Conservation (phyloP, 35 echinoderm and acorn worm genomes). For the Eucidaris tribuloides region DNA sequence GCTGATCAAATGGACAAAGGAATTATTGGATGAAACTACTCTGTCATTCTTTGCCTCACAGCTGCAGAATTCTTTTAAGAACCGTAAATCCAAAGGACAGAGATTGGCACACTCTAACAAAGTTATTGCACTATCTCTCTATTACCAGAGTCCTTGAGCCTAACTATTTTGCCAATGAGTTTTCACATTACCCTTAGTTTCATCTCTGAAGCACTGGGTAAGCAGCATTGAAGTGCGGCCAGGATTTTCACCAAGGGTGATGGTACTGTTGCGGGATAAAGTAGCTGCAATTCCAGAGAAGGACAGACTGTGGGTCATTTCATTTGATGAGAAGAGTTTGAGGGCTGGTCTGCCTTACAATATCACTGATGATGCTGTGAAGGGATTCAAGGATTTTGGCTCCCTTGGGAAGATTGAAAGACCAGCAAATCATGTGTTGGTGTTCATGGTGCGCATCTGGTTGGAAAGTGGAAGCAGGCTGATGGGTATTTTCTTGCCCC, state of each 20-base stretch:
- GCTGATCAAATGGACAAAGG: not conserved
- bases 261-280: not conserved
- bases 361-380: not conserved
- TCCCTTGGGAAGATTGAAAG: not conserved
- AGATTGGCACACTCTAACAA: not conserved
- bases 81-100: not conserved
- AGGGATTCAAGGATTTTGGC: constrained; percentile 19
- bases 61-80: not conserved
- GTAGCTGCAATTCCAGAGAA: not conserved
- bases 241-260: not conserved
- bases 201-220: constrained; percentile 8
- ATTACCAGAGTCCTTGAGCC: not conserved
- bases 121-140: constrained; percentile 9
- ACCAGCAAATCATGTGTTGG: constrained; percentile 15
- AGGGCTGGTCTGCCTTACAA: not conserved
- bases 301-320: constrained; percentile 9
- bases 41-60: constrained; percentile 23
- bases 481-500: not conserved
- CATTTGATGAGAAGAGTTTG: constrained; percentile 23
- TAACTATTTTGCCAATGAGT: not conserved
- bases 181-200: constrained; percentile 13
- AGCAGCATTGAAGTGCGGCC: constrained; percentile 28
- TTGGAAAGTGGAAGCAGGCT: constrained; percentile 19
- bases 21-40: not conserved
- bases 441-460: constrained; percentile 25